Percentiles rank a stretch among this genome's conserved stretches.
These are phyloP conservation scores for Psittacula derbiana DNA, from an alignment of 2,797 vertebrate genomes.

Conservation along the genomic window DNA sequence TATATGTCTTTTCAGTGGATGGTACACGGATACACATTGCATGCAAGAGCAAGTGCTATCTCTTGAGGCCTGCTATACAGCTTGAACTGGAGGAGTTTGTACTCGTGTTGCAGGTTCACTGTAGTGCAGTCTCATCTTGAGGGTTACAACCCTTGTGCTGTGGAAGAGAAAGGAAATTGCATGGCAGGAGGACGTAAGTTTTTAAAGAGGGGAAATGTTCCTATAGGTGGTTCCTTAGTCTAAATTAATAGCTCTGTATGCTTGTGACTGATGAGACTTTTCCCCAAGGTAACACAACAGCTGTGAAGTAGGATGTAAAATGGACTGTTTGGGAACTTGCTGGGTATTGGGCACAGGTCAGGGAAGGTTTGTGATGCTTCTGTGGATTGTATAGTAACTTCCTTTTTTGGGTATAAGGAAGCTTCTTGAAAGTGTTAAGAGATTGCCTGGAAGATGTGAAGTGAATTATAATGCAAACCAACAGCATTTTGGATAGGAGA, in stretches of 20 bases:
- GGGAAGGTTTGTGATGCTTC: neutral
- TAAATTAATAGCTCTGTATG: neutral
- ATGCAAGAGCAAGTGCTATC: neutral
- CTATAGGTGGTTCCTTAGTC: neutral
- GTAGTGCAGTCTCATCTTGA: neutral
- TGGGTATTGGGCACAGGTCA: rapidly evolving
- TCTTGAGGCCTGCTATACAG: neutral
- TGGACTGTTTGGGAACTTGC: neutral
- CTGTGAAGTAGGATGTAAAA: neutral
- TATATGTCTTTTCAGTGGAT: neutral
- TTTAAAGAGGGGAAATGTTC: neutral
- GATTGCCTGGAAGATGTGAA: neutral
- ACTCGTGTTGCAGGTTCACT: neutral
- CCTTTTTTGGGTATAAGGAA: neutral
- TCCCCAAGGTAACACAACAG: neutral
- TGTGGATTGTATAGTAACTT: neutral
- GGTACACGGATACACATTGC: neutral
- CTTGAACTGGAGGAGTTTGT: neutral
- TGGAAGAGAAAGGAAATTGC: neutral
- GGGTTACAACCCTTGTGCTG: neutral
- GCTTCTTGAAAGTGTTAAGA: neutral
- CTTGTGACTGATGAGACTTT: neutral
- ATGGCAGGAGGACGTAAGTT: neutral
- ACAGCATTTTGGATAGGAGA: neutral
- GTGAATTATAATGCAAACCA: neutral